Evolutionary conservation across 2,113 vertebrate genomes (phyloP).

Genomic region (Pyrgilauda ruficollis): DNA sequence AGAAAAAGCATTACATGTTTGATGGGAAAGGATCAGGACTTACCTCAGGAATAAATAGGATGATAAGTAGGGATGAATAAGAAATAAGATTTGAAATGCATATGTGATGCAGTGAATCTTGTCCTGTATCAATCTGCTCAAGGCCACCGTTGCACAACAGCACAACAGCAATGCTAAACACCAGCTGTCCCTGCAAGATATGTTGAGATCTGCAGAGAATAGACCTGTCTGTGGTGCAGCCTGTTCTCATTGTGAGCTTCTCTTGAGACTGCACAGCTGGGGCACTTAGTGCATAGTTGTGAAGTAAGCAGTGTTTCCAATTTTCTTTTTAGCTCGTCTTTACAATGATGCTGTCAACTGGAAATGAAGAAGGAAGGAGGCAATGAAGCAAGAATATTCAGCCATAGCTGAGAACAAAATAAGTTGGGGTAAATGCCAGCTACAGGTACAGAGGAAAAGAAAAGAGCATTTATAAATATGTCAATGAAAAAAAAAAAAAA

Average conservation of each 20-base stretch:
- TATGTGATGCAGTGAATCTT: background rate
- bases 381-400: constrained; percentile 39
- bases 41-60: background rate
- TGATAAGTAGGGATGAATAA: background rate
- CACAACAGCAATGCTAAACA: background rate
- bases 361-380: constrained; percentile 43
- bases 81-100: constrained; percentile 6
- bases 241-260: background rate
- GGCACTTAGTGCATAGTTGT: background rate
- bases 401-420: background rate
- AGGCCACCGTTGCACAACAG: background rate
- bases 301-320: constrained; percentile 36
- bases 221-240: background rate
- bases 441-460: background rate
- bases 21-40: background rate
- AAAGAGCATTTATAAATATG: background rate
- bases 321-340: constrained; percentile 50
- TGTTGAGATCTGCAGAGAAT: background rate
- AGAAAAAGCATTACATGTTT: background rate
- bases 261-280: background rate
- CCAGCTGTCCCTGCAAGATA: background rate
- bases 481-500: background rate
- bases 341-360: constrained; percentile 36
- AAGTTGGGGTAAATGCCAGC: background rate
- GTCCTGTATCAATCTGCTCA: background rate